These are phyloP conservation scores for Drosophila algonquin DNA, from an alignment of 2,888 invertebrate genomes.

Conservation along the genomic window DNA sequence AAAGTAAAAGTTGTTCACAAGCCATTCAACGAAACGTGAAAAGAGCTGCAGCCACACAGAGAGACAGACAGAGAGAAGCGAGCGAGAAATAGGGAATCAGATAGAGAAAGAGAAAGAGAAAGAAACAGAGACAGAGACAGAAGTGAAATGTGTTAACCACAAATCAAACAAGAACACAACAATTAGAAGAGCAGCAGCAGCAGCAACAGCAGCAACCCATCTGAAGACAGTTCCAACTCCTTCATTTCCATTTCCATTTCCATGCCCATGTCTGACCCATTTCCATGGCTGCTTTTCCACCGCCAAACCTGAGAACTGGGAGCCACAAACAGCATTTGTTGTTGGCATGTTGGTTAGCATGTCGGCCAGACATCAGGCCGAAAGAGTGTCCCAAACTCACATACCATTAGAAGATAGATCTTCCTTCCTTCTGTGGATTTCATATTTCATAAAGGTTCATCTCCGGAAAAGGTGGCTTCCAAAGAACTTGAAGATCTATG, in stretches of 20 bases:
- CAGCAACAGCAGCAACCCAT: background rate
- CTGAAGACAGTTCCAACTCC: conserved; percentile 4
- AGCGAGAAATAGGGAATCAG: conserved; percentile 32
- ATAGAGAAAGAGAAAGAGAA: conserved; percentile 2
- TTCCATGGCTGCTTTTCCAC: conserved; percentile 13
- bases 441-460: no score
- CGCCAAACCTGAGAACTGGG: background rate
- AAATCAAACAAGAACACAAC: conserved; percentile 67
- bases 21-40: conserved; percentile 52
- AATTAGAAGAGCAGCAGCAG: conserved; percentile 46
- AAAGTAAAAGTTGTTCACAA: conserved; percentile 75
- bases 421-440: no score
- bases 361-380: background rate
- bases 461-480: background rate
- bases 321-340: background rate
- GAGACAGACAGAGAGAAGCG: background rate
- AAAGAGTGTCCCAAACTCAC: no score
- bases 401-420: no score
- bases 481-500: background rate
- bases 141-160: conserved; percentile 68
- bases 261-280: conserved; percentile 23
- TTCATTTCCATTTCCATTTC: conserved; percentile 14
- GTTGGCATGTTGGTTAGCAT: background rate
- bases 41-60: conserved; percentile 27
- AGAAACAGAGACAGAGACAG: conserved; percentile 15